A percentile compares a stretch with the other conserved stretches of the same genome.
Evolutionary conservation across 2,113 vertebrate species (phyloP).

Genomic region (Marmota flaviventris): DNA sequence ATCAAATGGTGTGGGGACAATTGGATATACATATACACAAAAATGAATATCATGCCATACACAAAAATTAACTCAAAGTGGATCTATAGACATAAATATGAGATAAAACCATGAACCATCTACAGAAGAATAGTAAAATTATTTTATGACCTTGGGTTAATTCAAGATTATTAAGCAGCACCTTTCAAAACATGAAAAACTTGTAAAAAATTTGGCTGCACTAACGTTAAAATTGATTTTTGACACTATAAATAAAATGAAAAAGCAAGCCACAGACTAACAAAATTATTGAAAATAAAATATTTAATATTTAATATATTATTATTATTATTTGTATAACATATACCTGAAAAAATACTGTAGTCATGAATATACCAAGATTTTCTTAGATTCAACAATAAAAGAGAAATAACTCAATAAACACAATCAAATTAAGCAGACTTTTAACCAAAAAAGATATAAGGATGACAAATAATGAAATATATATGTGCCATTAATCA

Average conservation of each 20-base stretch:
- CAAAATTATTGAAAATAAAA: too few relatives aligned
- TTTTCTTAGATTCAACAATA: constrained; percentile 4
- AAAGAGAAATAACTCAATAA: constrained; percentile 46
- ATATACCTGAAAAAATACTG: neutral
- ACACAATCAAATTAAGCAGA: neutral
- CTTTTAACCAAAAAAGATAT: neutral
- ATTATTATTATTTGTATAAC: constrained; percentile 35
- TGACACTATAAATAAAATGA: constrained; percentile 26
- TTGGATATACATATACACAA: neutral
- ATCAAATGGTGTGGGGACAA: neutral
- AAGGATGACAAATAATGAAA: neutral
- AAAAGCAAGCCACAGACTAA: constrained; percentile 20
- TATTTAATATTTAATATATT: too few relatives aligned
- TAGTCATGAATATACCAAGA: neutral
- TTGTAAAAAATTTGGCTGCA: neutral
- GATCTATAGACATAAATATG: neutral
- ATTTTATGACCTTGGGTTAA: neutral
- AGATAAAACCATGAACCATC: neutral
- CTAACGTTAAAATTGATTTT: constrained; percentile 17
- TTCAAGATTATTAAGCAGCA: constrained; percentile 13
- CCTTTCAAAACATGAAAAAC: neutral
- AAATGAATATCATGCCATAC: neutral
- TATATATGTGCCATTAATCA: neutral
- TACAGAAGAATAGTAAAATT: neutral
- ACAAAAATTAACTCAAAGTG: neutral